These are phyloP conservation scores for Apeltes quadracus DNA, from an alignment of 2,113 vertebrate species.

Conservation along the genomic window DNA sequence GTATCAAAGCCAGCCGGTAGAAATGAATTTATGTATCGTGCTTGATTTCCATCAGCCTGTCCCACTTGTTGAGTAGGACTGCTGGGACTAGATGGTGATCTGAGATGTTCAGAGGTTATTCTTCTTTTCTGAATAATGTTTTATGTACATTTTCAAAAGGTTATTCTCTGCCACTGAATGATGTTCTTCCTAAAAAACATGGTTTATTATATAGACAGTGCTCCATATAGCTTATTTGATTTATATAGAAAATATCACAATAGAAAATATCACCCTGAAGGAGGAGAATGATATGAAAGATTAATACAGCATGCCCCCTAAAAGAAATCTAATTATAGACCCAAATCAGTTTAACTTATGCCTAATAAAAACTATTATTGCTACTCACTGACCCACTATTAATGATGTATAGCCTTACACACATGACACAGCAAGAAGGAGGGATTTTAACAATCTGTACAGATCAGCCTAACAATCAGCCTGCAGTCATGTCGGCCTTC, in stretches of 20 bases:
- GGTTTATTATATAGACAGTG: not conserved
- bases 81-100: not conserved
- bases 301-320: slow-evolving; percentile 31
- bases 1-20: not conserved
- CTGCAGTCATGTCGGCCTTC: slow-evolving; percentile 32
- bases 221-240: slow-evolving; percentile 15
- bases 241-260: not conserved
- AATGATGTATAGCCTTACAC: not conserved
- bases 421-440: not conserved
- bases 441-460: slow-evolving; percentile 11
- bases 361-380: not conserved
- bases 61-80: slow-evolving; percentile 1
- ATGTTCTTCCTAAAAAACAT: slow-evolving; percentile 5
- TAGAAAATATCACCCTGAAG: slow-evolving; percentile 12
- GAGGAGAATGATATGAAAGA: slow-evolving; percentile 37
- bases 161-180: not conserved
- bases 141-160: not conserved
- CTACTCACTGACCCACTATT: not conserved
- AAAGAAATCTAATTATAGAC: slow-evolving; percentile 38
- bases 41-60: not conserved
- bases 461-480: slow-evolving; percentile 32
- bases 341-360: slow-evolving; percentile 36
- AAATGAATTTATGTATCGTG: not conserved
- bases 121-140: not conserved
- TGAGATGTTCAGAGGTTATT: not conserved